Base-by-base conservation (phyloP, 1,140 invertebrate genomes). In the Rhagoletis zephyria region DNA sequence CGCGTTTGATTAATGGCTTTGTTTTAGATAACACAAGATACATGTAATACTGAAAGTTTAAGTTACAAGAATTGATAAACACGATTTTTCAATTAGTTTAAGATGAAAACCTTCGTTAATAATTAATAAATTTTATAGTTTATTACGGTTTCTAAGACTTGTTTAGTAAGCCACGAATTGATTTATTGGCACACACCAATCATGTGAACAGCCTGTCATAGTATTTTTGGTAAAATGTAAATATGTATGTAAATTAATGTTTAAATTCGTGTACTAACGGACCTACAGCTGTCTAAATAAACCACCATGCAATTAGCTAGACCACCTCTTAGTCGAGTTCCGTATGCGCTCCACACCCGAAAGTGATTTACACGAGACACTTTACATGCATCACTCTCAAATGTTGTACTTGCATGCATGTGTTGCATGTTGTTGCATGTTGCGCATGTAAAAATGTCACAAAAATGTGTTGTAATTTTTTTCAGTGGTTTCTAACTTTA, bases 341-440 rank as follows among this genome's bases (percentile, higher is more conserved):
- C 74, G n/a, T 10, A 4, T 51, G 45, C n/a, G 16, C 16, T 4
- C 2, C 4, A 56, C 74, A 16, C 74, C 45, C 48, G 42, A 51
- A 81, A 19, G 16, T 81, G 74, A 63, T 63, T 63, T 63, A 63
- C n/a, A 63, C 16, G 61, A 63, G 61, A 81, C 74, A 81, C 6
- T 14, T 81, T 48, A 81, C 74, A 81, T 81, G 74, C 48, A 10
- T 56, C 48, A 56, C 7, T 12, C 74, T 7, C n/a, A 48, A 2
- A 56, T 30, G 74, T 81, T 59, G 74, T 81, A 51, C 5, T 19
- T 67, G 30, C 64, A 19, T 67, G 4, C 30, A 30, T 30, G 30
- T 30, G 0, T 16, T 6, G 67, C 67, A 74, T 59, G 45, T 56
- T 77, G 70, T 77, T 56, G 74, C 74, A 74, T 81, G 48, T 81